A percentile compares a stretch with the other conserved stretches of the same genome.
phyloP scores from a whole-genome alignment of 2,888 invertebrate genomes.

The Carcina quercana region DNA sequence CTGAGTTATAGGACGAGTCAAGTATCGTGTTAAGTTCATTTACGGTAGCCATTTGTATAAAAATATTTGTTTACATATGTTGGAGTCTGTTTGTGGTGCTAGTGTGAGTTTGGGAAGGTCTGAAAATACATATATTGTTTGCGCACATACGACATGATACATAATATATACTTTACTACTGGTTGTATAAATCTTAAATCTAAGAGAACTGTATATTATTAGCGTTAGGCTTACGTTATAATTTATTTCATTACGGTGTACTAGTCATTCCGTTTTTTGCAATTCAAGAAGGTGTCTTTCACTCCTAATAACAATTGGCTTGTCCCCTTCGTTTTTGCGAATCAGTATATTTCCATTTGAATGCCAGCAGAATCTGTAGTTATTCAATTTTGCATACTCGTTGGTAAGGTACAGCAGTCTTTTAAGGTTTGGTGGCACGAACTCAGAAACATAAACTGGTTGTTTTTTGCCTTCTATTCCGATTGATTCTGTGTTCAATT shows the following conservation, averaged over 20 bases:
- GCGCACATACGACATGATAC: neutral
- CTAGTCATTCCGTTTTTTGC: neutral
- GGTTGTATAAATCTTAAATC: neutral
- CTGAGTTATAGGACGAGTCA: neutral
- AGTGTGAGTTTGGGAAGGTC: neutral
- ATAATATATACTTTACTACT: neutral
- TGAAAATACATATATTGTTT: neutral
- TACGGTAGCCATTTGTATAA: neutral
- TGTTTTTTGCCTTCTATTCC: neutral
- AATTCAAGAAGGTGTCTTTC: neutral
- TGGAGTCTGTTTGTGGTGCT: neutral
- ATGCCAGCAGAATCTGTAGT: neutral
- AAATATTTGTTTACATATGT: neutral
- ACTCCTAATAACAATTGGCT: neutral
- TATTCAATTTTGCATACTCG: neutral
- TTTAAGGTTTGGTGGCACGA: neutral
- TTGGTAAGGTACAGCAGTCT: neutral
- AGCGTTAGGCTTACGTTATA: neutral
- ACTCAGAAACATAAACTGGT: neutral
- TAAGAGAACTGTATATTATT: neutral
- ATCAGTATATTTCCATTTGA: neutral
- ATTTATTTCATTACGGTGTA: neutral
- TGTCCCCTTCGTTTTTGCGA: neutral
- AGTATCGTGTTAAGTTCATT: neutral
- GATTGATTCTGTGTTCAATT: neutral